phyloP scores from a whole-genome alignment of 2,888 invertebrate genomes.

The Congeria kusceri region DNA sequence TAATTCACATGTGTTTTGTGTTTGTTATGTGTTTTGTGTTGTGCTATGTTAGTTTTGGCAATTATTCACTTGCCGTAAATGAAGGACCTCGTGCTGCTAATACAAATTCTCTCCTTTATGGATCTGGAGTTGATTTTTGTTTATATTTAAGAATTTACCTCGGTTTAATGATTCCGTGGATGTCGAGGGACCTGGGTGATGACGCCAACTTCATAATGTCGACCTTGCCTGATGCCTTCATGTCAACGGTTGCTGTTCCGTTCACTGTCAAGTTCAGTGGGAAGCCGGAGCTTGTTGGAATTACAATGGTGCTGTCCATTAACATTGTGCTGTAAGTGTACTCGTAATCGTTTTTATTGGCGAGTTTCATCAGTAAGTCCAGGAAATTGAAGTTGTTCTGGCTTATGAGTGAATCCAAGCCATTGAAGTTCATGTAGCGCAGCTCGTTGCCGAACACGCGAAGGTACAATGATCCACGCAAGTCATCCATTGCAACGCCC shows the following conservation, averaged over 20 bases:
- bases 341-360: slow-evolving; percentile 72
- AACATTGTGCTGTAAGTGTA: slow-evolving; percentile 91
- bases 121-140: too few relatives aligned
- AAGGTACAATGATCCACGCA: slow-evolving; percentile 88
- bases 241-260: slow-evolving; percentile 94
- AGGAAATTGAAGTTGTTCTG: slow-evolving; percentile 64
- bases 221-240: slow-evolving; percentile 92
- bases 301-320: slow-evolving; percentile 93
- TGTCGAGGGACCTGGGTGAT: slow-evolving; percentile 88
- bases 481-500: slow-evolving; percentile 67
- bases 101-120: too few relatives aligned
- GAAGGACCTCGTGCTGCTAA: too few relatives aligned
- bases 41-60: too few relatives aligned
- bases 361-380: slow-evolving; percentile 67
- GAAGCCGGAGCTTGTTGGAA: slow-evolving; percentile 93
- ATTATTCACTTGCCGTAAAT: too few relatives aligned
- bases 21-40: too few relatives aligned
- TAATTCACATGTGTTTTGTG: too few relatives aligned
- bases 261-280: slow-evolving; percentile 94
- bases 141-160: too few relatives aligned
- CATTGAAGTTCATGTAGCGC: slow-evolving; percentile 73
- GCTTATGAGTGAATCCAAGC: slow-evolving; percentile 48
- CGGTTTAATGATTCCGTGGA: slow-evolving; percentile 93
- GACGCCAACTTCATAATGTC: slow-evolving; percentile 87
- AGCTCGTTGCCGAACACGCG: slow-evolving; percentile 96